Evolutionary conservation across 2,888 invertebrate species (phyloP).

Genomic region (Cybosia mesomella): DNA sequence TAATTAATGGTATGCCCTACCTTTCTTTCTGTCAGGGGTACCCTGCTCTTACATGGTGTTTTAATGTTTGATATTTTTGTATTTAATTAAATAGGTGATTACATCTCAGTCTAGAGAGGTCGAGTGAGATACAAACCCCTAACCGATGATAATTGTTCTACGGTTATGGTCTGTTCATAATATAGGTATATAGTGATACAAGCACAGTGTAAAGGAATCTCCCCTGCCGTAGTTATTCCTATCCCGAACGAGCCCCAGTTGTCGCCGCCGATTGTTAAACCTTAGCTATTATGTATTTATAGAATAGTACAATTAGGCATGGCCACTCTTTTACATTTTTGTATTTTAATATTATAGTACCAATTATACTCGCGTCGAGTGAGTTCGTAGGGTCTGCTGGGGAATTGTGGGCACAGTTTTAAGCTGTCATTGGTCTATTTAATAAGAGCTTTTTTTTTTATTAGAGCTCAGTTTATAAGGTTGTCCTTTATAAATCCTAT

Average conservation of each 20-base stretch:
- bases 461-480: neutral
- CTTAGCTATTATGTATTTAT: slow-evolving; percentile 41
- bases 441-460: neutral
- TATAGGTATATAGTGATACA: neutral
- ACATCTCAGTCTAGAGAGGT: neutral
- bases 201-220: slow-evolving; percentile 9
- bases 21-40: no score
- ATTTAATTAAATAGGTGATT: neutral
- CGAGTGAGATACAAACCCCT: neutral
- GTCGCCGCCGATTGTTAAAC: slow-evolving; percentile 26
- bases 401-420: slow-evolving; percentile 15
- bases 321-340: slow-evolving; percentile 66
- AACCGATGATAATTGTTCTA: neutral
- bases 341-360: slow-evolving; percentile 55
- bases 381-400: slow-evolving; percentile 34
- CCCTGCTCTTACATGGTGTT: neutral
- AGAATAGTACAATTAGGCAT: slow-evolving; percentile 72
- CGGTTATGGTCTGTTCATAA: neutral
- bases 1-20: no score
- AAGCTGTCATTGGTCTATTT: neutral
- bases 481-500: no score
- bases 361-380: slow-evolving; percentile 49
- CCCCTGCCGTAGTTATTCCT: slow-evolving; percentile 11
- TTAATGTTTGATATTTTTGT: neutral
- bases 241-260: slow-evolving; percentile 29